These are phyloP conservation scores for Galaxias olidus DNA, from an alignment of 2,797 vertebrate genomes.

Conservation along the genomic window DNA sequence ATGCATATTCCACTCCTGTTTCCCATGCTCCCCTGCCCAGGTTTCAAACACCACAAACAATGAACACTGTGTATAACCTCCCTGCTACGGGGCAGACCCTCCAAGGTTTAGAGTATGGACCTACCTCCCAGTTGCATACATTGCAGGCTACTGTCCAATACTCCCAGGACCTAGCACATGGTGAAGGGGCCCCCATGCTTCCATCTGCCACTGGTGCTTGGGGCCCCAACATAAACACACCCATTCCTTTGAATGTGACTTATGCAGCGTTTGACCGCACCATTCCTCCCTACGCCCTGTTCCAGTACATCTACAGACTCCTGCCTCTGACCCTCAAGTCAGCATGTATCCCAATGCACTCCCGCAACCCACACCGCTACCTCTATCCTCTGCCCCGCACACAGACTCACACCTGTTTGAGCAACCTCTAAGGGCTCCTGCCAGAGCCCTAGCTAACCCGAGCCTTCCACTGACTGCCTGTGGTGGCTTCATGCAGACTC, in stretches of 20 bases:
- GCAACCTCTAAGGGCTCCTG: too few relatives aligned
- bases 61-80: constrained; percentile 12
- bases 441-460: too few relatives aligned
- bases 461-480: not conserved
- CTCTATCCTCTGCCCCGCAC: not conserved
- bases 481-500: constrained; percentile 28
- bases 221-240: not conserved
- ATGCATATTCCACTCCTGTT: not conserved
- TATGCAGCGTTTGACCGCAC: not conserved
- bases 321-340: not conserved
- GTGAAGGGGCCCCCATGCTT: not conserved
- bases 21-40: constrained; percentile 1
- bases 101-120: constrained; percentile 9
- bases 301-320: not conserved
- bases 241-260: not conserved
- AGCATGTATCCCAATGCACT: not conserved
- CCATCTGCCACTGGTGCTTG: not conserved
- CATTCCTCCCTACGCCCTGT: not conserved
- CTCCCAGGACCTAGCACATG: too few relatives aligned
- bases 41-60: not conserved
- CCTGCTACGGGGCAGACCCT: constrained; percentile 4
- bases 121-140: not conserved
- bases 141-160: not conserved
- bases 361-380: not conserved
- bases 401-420: not conserved